Evolutionary conservation across 2,113 vertebrate genomes (phyloP).

Genomic region (Podarcis muralis): DNA sequence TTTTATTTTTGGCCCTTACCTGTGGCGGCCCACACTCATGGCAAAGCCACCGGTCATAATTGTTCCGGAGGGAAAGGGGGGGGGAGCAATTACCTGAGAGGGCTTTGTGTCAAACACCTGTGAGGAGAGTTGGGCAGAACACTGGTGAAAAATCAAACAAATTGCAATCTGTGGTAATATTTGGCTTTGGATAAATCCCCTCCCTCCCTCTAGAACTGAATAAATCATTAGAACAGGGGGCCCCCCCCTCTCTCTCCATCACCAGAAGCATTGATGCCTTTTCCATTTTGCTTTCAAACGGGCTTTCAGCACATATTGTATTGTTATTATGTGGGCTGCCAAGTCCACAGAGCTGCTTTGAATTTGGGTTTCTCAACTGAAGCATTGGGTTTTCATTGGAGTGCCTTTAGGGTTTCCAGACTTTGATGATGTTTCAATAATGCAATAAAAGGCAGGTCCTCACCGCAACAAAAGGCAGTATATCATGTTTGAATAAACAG

Average conservation of each 20-base stretch:
- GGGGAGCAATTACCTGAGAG: not conserved
- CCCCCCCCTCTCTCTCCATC: fast-evolving
- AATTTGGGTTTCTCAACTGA: conserved; percentile 57
- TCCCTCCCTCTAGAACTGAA: not conserved
- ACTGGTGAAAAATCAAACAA: not conserved
- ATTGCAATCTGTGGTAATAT: not conserved
- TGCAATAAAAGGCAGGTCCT: conserved; percentile 64
- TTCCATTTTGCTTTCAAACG: not conserved
- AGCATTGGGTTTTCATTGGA: conserved; percentile 63
- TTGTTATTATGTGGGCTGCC: conserved; percentile 36
- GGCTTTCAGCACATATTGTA: conserved; percentile 32
- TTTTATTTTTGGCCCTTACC: not conserved
- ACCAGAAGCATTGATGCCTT: not conserved
- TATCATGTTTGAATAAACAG: conserved; percentile 36
- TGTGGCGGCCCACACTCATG: not conserved
- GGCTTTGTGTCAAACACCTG: not conserved
- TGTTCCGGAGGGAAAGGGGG: not conserved
- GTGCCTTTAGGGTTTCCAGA: conserved; percentile 50
- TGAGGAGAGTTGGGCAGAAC: not conserved
- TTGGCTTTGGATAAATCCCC: not conserved
- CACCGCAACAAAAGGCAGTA: conserved; percentile 64
- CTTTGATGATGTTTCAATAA: conserved; percentile 71
- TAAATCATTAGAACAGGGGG: not conserved
- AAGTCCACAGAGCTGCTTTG: conserved; percentile 60
- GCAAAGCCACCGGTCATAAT: not conserved